Percentiles rank a stretch among this genome's conserved stretches.
These are phyloP conservation scores for Drosophila leontia DNA, from an alignment of 1,140 invertebrate genomes.

Conservation along the genomic window DNA sequence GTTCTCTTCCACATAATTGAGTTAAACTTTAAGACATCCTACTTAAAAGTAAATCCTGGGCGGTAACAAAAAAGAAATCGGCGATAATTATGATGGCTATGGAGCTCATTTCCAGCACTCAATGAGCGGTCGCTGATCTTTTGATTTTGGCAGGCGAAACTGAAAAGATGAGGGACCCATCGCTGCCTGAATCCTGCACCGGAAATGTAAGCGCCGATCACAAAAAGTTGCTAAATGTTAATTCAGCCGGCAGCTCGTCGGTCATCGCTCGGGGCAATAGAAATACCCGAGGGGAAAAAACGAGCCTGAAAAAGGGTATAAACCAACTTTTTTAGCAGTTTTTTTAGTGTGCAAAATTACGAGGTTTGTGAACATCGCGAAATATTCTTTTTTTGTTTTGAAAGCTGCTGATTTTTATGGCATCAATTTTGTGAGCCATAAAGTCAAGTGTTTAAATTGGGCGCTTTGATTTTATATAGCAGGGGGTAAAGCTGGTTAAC, in stretches of 20 bases:
- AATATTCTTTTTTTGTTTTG: constrained; percentile 23
- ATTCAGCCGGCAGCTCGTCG: constrained; percentile 51
- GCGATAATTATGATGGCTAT: constrained; percentile 74
- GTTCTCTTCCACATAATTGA: constrained; percentile 53
- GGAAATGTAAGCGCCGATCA: constrained; percentile 71
- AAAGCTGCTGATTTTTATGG: constrained; percentile 34
- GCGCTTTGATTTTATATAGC: constrained; percentile 43
- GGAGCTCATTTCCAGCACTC: constrained; percentile 10
- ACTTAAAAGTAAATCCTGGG: constrained; percentile 58
- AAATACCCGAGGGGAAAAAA: constrained; percentile 39
- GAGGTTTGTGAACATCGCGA: constrained; percentile 41
- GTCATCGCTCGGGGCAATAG: constrained; percentile 46
- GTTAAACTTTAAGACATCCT: constrained; percentile 47
- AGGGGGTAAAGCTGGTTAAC: constrained; percentile 53
- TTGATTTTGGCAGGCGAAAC: constrained; percentile 34
- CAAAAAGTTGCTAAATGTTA: constrained; percentile 76
- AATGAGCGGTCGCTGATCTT: constrained; percentile 60
- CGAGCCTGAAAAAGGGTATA: constrained; percentile 45
- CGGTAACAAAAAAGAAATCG: constrained; percentile 28
- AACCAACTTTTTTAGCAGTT: constrained; percentile 16
- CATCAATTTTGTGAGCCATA: constrained; percentile 59
- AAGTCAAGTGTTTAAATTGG: constrained; percentile 67
- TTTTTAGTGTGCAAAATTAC: constrained; percentile 59
- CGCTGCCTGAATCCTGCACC: constrained; percentile 61
- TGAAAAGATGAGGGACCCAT: constrained; percentile 49